These are phyloP conservation scores for Eptatretus atami DNA, from an alignment of 2,797 vertebrate genomes.

Conservation along the genomic window DNA sequence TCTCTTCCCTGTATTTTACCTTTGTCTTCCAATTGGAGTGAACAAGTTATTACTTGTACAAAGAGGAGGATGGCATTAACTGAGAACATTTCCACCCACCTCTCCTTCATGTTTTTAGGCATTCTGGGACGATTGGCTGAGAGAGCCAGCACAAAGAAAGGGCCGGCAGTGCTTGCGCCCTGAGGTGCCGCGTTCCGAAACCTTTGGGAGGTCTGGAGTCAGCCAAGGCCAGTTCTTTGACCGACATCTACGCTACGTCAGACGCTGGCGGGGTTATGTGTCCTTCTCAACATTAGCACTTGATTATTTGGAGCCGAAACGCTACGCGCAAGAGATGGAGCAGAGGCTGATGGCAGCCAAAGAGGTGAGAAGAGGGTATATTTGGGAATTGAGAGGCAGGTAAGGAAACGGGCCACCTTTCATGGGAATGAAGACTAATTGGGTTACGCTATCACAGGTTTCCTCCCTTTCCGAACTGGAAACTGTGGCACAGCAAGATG, in stretches of 20 bases:
- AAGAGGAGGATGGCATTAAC: too few relatives aligned
- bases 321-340: not conserved
- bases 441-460: slow-evolving; percentile 8
- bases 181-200: slow-evolving; percentile 61
- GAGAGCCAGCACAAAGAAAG: slow-evolving; percentile 42
- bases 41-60: too few relatives aligned
- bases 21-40: too few relatives aligned
- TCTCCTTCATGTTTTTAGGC: slow-evolving; percentile 30
- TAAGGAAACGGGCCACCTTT: slow-evolving; percentile 19
- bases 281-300: slow-evolving; percentile 47
- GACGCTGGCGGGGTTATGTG: slow-evolving; percentile 58
- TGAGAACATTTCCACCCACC: too few relatives aligned
- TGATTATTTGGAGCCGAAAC: slow-evolving; percentile 25
- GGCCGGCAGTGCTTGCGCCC: slow-evolving; percentile 50
- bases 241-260: slow-evolving; percentile 67
- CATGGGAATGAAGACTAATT: slow-evolving; percentile 30
- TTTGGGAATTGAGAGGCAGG: slow-evolving; percentile 26
- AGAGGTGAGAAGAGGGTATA: slow-evolving; percentile 26
- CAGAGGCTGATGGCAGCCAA: slow-evolving; percentile 11
- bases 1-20: too few relatives aligned
- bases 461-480: too few relatives aligned
- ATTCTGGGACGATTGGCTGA: slow-evolving; percentile 95
- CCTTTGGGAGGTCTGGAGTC: slow-evolving; percentile 62
- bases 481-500: too few relatives aligned
- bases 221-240: slow-evolving; percentile 89